Base-by-base conservation (phyloP, 2,113 vertebrate species). In the Phainopepla nitens region DNA sequence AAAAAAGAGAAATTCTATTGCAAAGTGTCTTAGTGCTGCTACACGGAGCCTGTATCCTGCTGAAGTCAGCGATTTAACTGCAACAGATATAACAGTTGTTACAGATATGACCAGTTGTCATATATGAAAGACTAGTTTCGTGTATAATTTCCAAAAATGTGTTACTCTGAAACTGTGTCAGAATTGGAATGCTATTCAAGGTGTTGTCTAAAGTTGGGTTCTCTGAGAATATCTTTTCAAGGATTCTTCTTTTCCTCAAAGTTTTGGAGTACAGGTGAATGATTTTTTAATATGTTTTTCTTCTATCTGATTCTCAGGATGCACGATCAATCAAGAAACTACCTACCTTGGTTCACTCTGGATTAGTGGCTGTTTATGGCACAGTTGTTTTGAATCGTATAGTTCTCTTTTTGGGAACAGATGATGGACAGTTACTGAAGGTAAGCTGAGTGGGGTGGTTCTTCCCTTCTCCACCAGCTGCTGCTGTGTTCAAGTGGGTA, bases 381-480 rank as follows among this genome's bases (percentile, higher is more conserved):
- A 98, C 98, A 35, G 98, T 97, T 89, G 97, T 98, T 54, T 93
- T 97, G 42, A 97, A 97, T 93, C 98, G 97, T 97, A 94, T 97
- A 36, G 98, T 99, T 94, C 96, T 99, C 64, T 99, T 99, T 96
- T 97, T 99, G 87, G 98, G 99, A 81, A 99, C 99, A 31, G 97
- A 94, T 92, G 96, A 98, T 61, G 99, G 99, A 75, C 98, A 99
- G 95, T 94, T 99, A 83, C 98, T 99, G 60, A 99, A 99, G 98
- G 99, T 99, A 93, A 94, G 98, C 84, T 53, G 41, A 14, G 12
- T 39, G 44, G 75, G 35, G 45, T 31, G 54, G 17, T 82, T 82
- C 47, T 78, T 60, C 53, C 36, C 13, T 92, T 92, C 65, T 72
- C 27, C 29, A 33, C 51, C 15, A 47, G 13, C 78, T 73, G 50